phyloP scores from a whole-genome alignment of 1,140 invertebrate species.

The Drosophila bipectinata region DNA sequence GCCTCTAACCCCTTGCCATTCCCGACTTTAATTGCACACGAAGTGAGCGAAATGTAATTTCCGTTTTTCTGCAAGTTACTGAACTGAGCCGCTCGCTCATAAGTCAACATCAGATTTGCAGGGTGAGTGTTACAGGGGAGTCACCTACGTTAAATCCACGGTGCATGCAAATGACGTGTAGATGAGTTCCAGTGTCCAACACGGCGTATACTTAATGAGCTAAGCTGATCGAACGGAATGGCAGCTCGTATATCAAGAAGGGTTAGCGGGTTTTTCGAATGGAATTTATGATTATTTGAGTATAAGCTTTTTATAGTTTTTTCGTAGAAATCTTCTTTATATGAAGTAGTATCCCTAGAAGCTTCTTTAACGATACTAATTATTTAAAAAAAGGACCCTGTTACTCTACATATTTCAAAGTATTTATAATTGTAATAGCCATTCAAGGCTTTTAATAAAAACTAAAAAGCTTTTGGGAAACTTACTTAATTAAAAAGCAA shows the following conservation, averaged over 20 bases:
- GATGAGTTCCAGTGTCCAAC: conserved; percentile 38
- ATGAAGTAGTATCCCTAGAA: too few relatives aligned
- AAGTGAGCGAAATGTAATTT: conserved; percentile 73
- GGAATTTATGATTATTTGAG: not conserved
- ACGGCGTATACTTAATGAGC: conserved; percentile 69
- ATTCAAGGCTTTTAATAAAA: not conserved
- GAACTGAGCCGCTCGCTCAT: conserved; percentile 20
- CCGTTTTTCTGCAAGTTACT: conserved; percentile 55
- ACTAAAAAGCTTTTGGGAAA: not conserved
- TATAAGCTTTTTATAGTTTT: not conserved
- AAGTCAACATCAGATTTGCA: conserved; percentile 60
- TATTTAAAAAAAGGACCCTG: not conserved
- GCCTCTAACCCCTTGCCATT: not conserved
- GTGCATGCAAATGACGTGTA: conserved; percentile 42
- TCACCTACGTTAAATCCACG: conserved; percentile 5
- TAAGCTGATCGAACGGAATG: conserved; percentile 44
- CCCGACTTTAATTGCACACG: conserved; percentile 68
- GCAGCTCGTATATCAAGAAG: conserved; percentile 25
- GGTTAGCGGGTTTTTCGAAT: not conserved
- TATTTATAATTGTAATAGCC: not conserved
- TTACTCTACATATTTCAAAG: too few relatives aligned
- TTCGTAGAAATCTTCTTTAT: too few relatives aligned
- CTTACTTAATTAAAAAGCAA: not conserved
- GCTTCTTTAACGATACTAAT: too few relatives aligned
- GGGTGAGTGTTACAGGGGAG: not conserved